Percentiles rank a stretch among this genome's conserved stretches.
These are phyloP conservation scores for Ondatra zibethicus DNA, from an alignment of 2,113 vertebrate genomes.

Conservation along the genomic window DNA sequence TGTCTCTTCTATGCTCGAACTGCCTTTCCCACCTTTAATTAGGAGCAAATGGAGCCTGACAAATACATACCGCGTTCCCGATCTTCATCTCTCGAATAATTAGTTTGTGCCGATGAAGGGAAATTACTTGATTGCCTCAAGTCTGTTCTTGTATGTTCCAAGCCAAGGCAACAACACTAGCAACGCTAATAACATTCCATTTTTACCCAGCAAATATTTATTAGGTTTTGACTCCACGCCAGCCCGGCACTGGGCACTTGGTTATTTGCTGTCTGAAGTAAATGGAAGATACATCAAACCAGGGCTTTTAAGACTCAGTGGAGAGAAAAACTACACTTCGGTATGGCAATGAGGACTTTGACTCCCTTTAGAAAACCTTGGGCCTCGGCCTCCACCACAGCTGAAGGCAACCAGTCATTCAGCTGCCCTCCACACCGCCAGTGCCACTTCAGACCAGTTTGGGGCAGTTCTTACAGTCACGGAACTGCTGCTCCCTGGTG, in stretches of 20 bases:
- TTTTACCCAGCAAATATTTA: slow-evolving; percentile 78
- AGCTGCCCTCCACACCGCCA: background rate
- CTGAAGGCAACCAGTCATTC: background rate
- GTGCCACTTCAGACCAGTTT: background rate
- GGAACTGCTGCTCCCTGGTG: background rate
- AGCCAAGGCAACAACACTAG: slow-evolving; percentile 54
- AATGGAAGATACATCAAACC: background rate
- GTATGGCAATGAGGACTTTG: background rate
- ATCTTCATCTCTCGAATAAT: slow-evolving; percentile 78
- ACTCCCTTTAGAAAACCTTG: background rate
- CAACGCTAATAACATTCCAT: slow-evolving; percentile 70
- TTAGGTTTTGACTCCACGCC: slow-evolving; percentile 42
- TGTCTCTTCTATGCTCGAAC: slow-evolving; percentile 25
- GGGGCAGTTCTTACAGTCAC: slow-evolving; percentile 13
- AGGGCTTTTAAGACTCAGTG: slow-evolving; percentile 7
- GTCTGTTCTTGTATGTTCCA: slow-evolving; percentile 76
- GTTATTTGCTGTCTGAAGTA: slow-evolving; percentile 46
- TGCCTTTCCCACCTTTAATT: slow-evolving; percentile 74
- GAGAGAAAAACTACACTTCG: background rate
- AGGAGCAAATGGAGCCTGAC: slow-evolving; percentile 72
- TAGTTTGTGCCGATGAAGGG: slow-evolving; percentile 72
- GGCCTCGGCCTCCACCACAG: background rate
- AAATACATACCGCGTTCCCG: slow-evolving; percentile 67
- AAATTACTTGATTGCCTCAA: slow-evolving; percentile 79
- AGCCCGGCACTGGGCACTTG: slow-evolving; percentile 13